Conservation (phyloP, 2,888 invertebrate species). For the Trypoxylon attenuatum region DNA sequence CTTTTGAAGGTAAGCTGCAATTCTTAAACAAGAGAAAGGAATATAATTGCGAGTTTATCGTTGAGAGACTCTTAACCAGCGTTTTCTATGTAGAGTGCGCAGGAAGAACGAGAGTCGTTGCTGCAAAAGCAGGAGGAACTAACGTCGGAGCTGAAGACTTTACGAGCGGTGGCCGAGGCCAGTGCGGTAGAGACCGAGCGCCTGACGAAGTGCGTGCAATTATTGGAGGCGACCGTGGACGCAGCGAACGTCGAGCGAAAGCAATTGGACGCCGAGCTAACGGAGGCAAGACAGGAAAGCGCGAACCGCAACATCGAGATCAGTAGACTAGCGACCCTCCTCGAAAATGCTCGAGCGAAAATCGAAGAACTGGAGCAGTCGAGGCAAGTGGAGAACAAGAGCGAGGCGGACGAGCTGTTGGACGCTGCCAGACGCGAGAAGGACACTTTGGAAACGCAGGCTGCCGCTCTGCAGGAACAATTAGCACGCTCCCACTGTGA, state of each 20-base stretch:
- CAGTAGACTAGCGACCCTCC: constrained; percentile 83
- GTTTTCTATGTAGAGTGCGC: too few relatives aligned
- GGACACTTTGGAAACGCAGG: constrained; percentile 82
- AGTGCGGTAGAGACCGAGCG: constrained; percentile 81
- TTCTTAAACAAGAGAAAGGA: neutral
- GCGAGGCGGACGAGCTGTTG: constrained; percentile 83
- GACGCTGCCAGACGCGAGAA: constrained; percentile 84
- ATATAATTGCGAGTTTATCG: neutral
- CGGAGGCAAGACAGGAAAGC: constrained; percentile 83
- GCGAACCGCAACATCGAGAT: constrained; percentile 88
- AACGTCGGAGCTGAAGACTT: constrained; percentile 81
- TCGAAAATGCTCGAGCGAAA: constrained; percentile 91
- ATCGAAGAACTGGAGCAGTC: constrained; percentile 84
- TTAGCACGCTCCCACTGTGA: constrained; percentile 83
- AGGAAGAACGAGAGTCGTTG: constrained; percentile 86
- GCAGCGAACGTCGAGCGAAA: constrained; percentile 85
- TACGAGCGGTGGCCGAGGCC: constrained; percentile 79
- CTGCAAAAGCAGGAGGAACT: constrained; percentile 87
- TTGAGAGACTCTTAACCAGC: constrained; percentile 25
- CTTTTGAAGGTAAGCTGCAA: constrained; percentile 83
- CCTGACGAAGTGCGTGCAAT: constrained; percentile 82
- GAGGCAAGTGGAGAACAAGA: constrained; percentile 81
- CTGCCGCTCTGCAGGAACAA: constrained; percentile 82
- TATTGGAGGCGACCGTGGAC: constrained; percentile 85
- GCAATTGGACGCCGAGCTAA: constrained; percentile 84